A percentile compares a stretch with the other conserved stretches of the same genome.
These are phyloP conservation scores for Eidolon dupreanum DNA, from an alignment of 2,797 vertebrate genomes.

Conservation along the genomic window DNA sequence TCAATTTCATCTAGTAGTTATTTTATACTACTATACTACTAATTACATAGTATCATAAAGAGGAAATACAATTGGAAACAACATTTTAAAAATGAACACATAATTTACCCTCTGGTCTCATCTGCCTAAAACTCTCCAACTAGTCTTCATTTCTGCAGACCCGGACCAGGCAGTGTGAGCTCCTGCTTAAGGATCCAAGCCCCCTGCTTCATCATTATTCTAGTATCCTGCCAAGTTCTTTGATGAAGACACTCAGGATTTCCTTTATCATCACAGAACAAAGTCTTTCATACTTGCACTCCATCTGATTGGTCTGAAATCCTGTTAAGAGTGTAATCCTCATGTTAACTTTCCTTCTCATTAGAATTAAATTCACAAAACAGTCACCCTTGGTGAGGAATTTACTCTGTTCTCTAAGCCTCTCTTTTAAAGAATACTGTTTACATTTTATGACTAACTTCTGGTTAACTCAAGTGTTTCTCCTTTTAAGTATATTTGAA, in stretches of 20 bases:
- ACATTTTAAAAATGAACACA: not conserved
- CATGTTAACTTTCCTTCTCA: not conserved
- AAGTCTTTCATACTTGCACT: not conserved
- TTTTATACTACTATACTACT: not conserved
- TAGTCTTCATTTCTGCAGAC: not conserved
- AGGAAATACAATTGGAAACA: slow-evolving; percentile 18
- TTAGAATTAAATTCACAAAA: not conserved
- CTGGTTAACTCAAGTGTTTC: not conserved
- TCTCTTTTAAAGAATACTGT: not conserved
- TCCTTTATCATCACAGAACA: not conserved
- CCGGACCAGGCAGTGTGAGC: not conserved
- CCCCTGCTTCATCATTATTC: not conserved
- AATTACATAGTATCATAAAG: not conserved
- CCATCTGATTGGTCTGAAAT: not conserved
- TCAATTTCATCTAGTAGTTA: not conserved
- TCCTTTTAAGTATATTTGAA: not conserved
- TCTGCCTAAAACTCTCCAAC: not conserved
- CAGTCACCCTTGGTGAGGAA: not conserved
- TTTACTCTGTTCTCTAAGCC: not conserved
- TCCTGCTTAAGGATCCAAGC: not conserved
- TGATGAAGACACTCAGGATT: not conserved
- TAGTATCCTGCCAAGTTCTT: not conserved
- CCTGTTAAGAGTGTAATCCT: not conserved
- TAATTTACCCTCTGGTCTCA: not conserved
- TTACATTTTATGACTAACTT: not conserved